Evolutionary conservation across 2,113 vertebrate genomes (phyloP).

Genomic region (Chamaetylas fuelleborni): DNA sequence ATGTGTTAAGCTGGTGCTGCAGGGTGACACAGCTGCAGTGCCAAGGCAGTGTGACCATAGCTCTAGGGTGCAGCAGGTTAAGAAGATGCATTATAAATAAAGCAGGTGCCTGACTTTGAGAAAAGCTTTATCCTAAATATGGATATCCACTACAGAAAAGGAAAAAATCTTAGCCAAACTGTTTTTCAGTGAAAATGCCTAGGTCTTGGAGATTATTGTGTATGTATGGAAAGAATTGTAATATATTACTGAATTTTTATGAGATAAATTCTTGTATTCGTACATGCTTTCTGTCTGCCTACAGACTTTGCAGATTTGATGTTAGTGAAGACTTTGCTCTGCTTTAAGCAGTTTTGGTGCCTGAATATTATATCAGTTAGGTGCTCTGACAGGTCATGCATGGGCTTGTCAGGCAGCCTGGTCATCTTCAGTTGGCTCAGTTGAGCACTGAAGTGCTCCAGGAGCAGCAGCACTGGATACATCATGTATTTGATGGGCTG

Average conservation of each 20-base stretch:
- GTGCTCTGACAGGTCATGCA: background rate
- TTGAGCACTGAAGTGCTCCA: background rate
- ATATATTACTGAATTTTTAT: background rate
- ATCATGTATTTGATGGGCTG: background rate
- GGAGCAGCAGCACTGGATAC: background rate
- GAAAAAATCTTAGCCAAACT: background rate
- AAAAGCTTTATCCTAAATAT: background rate
- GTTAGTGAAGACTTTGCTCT: background rate
- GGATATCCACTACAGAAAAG: background rate
- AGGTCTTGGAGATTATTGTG: background rate
- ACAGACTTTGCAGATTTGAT: background rate
- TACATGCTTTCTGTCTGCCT: background rate
- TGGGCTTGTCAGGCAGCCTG: background rate
- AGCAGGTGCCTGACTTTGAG: background rate
- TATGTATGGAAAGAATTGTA: background rate
- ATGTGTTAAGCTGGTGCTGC: background rate
- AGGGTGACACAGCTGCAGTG: background rate
- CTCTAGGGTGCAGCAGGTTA: background rate
- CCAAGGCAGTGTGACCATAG: background rate
- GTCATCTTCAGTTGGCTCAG: background rate
- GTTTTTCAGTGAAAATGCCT: background rate
- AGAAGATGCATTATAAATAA: background rate
- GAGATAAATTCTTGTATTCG: background rate
- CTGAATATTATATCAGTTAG: background rate
- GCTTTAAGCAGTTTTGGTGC: background rate